These are phyloP conservation scores for Pherbina coryleti DNA, from an alignment of 2,888 invertebrate genomes.

Conservation along the genomic window DNA sequence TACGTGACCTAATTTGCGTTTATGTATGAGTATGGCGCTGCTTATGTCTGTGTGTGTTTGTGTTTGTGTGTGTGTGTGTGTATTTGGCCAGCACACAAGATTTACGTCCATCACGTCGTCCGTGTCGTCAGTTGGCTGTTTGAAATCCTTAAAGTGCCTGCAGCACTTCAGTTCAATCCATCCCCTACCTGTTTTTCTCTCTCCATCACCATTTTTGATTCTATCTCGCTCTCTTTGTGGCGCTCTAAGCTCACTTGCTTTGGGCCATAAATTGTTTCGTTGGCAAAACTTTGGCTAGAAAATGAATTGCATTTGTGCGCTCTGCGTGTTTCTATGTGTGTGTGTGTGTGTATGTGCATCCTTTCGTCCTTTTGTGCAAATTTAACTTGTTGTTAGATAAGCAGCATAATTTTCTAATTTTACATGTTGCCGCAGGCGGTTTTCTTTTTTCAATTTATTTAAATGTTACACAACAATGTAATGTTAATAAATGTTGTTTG, in stretches of 20 bases:
- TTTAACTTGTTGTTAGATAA: too few species aligned
- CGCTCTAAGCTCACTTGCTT: not conserved
- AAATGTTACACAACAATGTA: too few species aligned
- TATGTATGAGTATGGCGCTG: not conserved
- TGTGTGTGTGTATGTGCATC: not conserved
- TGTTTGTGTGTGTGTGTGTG: too few species aligned
- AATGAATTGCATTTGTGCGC: not conserved
- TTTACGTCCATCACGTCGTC: slow-evolving; percentile 31
- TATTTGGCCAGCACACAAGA: slow-evolving; percentile 12
- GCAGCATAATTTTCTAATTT: too few species aligned
- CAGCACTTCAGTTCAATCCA: not conserved
- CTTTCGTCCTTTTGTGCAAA: not conserved
- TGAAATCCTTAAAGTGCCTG: slow-evolving; percentile 4
- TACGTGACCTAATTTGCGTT: slow-evolving; percentile 32
- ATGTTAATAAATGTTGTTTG: too few species aligned
- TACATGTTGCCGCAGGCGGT: too few species aligned
- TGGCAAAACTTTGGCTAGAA: slow-evolving; percentile 14
- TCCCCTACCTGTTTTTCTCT: not conserved
- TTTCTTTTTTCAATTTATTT: too few species aligned
- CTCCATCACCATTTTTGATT: not conserved
- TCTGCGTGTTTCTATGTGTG: not conserved
- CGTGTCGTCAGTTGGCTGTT: slow-evolving; percentile 19
- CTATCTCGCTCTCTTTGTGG: not conserved
- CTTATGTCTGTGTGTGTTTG: not conserved
- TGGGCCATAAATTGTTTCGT: not conserved